These are phyloP conservation scores for Poliocrania exsul DNA, from an alignment of 2,797 vertebrate genomes.

Conservation along the genomic window DNA sequence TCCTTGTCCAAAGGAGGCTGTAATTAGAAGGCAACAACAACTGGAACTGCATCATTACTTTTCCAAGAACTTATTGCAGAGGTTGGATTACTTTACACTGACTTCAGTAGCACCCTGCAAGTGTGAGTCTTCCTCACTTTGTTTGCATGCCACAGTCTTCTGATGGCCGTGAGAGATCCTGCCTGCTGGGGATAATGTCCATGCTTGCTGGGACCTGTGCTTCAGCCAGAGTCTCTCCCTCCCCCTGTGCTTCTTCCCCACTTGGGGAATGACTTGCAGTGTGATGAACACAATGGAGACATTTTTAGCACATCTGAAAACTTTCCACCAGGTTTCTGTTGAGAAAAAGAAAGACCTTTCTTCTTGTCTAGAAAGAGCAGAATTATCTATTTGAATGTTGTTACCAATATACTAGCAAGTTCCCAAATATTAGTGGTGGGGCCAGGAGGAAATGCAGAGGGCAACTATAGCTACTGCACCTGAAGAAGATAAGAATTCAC, in stretches of 20 bases:
- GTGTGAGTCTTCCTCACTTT: rapidly evolving
- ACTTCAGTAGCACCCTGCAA: background rate
- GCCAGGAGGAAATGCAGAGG: background rate
- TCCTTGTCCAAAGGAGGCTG: background rate
- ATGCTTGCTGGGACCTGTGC: background rate
- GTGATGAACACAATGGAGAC: rapidly evolving
- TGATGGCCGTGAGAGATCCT: background rate
- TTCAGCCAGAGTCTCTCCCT: background rate
- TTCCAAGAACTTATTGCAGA: background rate
- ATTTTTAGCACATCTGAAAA: background rate
- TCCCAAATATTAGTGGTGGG: background rate
- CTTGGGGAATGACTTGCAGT: rapidly evolving
- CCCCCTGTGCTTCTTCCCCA: rapidly evolving
- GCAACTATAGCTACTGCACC: background rate
- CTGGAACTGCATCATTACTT: background rate
- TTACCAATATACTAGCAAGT: background rate
- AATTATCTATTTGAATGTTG: background rate
- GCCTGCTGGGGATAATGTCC: background rate
- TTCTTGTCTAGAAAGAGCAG: background rate
- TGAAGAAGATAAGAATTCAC: background rate
- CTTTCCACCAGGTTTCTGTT: background rate
- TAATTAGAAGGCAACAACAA: background rate
- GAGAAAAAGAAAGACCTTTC: background rate
- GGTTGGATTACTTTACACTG: background rate
- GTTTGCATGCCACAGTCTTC: background rate